A percentile compares a stretch with the other conserved stretches of the same genome.
phyloP scores from a whole-genome alignment of 2,113 vertebrate genomes.

The Hyaena hyaena region DNA sequence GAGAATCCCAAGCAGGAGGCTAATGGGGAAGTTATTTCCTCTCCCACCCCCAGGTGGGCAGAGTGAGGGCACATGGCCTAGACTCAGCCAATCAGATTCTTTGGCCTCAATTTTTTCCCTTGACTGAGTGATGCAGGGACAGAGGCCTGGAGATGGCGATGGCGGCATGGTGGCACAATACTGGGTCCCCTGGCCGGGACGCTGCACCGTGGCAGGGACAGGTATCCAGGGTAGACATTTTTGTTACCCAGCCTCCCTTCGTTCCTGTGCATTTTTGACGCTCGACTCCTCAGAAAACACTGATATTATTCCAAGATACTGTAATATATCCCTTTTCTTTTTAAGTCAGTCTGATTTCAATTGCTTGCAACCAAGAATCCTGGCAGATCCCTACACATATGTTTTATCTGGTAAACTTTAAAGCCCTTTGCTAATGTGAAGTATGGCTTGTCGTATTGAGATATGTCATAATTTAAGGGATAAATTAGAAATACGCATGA shows the following conservation, averaged over 20 bases:
- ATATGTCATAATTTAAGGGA: background rate
- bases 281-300: conserved; percentile 13
- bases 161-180: background rate
- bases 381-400: background rate
- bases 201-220: background rate
- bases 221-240: background rate
- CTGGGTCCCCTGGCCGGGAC: background rate
- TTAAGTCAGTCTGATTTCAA: conserved; percentile 15
- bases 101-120: background rate
- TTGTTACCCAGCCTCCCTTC: background rate
- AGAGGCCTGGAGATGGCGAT: background rate
- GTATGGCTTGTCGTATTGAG: background rate
- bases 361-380: conserved; percentile 42
- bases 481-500: conserved; percentile 6
- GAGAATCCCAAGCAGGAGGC: background rate
- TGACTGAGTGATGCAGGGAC: background rate
- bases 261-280: background rate
- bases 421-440: background rate
- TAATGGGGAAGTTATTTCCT: background rate
- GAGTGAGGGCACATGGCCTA: background rate
- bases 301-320: background rate
- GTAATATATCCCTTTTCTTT: background rate
- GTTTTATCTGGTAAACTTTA: background rate
- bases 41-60: background rate
- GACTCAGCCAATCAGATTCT: background rate